These are phyloP conservation scores for Alviniconcha marisindica DNA, from an alignment of 1,140 invertebrate genomes.

Conservation along the genomic window DNA sequence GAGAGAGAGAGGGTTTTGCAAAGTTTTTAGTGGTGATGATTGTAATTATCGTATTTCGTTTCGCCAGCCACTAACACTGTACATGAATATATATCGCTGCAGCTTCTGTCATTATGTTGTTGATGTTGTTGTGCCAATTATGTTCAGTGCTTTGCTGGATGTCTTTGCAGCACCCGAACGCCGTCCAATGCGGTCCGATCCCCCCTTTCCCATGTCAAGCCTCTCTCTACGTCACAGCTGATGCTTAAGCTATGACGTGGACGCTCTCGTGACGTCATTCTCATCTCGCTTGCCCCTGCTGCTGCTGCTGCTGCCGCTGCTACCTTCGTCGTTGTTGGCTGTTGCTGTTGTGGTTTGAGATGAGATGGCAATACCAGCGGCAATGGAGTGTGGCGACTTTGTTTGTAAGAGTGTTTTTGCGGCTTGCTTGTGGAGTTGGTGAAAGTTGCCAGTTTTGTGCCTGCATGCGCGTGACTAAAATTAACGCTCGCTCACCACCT, in stretches of 20 bases:
- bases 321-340: too few species aligned
- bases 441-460: too few species aligned
- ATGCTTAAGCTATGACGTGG: constrained; percentile 18
- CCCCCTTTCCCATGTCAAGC: constrained; percentile 21
- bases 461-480: too few species aligned
- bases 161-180: background rate
- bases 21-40: too few species aligned
- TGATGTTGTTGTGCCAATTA: background rate
- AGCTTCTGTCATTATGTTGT: background rate
- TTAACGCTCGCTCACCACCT: background rate
- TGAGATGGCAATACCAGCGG: background rate
- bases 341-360: constrained; percentile 15
- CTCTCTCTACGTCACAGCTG: constrained; percentile 27
- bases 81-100: background rate
- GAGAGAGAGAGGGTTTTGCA: too few species aligned
- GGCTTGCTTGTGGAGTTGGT: background rate
- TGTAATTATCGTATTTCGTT: too few species aligned
- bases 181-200: background rate
- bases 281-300: background rate
- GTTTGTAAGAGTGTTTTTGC: background rate
- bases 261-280: background rate
- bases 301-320: background rate
- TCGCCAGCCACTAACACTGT: too few species aligned
- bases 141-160: background rate
- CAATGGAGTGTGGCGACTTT: background rate